phyloP scores from a whole-genome alignment of 2,113 vertebrate genomes.

The Rhadina sibilatrix region DNA sequence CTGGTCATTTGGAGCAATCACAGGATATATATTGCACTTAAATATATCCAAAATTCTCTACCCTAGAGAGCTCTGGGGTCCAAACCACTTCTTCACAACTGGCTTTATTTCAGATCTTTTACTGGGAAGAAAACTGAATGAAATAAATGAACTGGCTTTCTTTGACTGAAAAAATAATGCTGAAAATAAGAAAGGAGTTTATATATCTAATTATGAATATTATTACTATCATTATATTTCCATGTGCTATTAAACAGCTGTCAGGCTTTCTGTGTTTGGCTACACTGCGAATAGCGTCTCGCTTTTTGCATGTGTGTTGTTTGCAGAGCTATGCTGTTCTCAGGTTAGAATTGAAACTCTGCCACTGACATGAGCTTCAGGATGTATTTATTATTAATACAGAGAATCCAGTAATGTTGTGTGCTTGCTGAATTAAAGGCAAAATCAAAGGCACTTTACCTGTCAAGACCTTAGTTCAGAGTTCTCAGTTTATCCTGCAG shows the following conservation, averaged over 20 bases:
- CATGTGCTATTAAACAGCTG: neutral
- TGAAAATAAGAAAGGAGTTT: neutral
- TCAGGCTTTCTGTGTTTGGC: neutral
- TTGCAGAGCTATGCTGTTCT: neutral
- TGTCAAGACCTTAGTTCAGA: conserved; percentile 31
- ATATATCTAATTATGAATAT: neutral
- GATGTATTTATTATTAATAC: conserved; percentile 44
- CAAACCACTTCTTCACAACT: neutral
- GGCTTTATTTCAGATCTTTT: neutral
- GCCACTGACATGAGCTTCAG: neutral
- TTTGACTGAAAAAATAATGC: neutral
- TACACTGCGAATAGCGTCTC: neutral
- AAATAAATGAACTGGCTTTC: neutral
- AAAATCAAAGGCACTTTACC: conserved; percentile 51
- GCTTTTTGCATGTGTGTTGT: neutral
- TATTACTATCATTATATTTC: neutral
- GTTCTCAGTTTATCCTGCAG: conserved; percentile 11
- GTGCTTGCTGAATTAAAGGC: conserved; percentile 26
- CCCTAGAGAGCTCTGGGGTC: neutral
- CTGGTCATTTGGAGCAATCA: neutral
- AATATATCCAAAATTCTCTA: neutral
- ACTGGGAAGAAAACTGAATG: neutral
- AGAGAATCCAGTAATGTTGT: neutral
- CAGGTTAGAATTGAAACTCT: conserved; percentile 9
- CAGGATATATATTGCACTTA: neutral